These are phyloP conservation scores for Lipotes vexillifer DNA, from an alignment of 2,113 vertebrate species.

Conservation along the genomic window DNA sequence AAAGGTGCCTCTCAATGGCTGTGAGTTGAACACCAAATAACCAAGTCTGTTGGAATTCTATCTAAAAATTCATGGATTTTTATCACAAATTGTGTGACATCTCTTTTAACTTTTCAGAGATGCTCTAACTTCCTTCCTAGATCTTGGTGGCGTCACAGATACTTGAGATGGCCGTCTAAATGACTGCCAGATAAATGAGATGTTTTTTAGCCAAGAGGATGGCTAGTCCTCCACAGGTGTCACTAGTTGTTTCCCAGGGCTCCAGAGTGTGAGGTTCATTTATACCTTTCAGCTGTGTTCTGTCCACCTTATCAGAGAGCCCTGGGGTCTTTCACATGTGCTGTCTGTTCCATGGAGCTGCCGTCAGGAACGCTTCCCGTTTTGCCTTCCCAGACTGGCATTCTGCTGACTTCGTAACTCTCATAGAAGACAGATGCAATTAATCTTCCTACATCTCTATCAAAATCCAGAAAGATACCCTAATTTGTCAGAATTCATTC, in stretches of 20 bases:
- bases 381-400: not conserved
- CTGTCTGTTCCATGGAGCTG: not conserved
- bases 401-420: slow-evolving; percentile 19
- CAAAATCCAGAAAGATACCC: not conserved
- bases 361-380: not conserved
- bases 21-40: not conserved
- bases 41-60: not conserved
- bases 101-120: not conserved
- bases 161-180: not conserved
- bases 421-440: not conserved
- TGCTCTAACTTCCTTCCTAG: not conserved
- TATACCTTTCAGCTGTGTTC: not conserved
- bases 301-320: not conserved
- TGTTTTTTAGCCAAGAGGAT: not conserved
- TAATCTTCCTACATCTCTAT: not conserved
- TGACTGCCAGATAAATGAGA: not conserved
- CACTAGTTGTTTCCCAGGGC: not conserved
- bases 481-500: slow-evolving; percentile 15
- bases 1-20: not conserved
- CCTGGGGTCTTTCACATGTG: fast-evolving
- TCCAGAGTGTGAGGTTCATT: not conserved
- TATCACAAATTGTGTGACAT: not conserved
- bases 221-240: not conserved
- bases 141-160: not conserved
- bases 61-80: not conserved